Percentiles rank a stretch among this genome's conserved stretches.
Conservation (phyloP, 2,797 vertebrate species). For the Tenualosa ilisha region DNA sequence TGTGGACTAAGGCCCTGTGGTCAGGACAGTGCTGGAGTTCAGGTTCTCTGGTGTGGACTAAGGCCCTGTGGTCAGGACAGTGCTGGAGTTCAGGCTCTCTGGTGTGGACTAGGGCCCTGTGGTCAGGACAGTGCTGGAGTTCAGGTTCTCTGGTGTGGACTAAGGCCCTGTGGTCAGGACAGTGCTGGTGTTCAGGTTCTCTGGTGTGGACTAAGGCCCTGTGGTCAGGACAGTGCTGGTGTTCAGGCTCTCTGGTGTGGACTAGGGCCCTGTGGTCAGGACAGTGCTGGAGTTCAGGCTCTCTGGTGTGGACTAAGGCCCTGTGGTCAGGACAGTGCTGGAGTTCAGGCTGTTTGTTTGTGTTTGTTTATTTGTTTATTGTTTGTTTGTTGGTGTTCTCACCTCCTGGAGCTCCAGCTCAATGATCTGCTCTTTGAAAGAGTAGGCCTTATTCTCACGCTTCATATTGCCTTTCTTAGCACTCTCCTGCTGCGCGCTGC, state of each 20-base stretch:
- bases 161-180: neutral
- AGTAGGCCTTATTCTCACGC: constrained; percentile 97
- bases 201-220: neutral
- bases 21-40: neutral
- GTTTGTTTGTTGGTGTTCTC: constrained; percentile 32
- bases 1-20: neutral
- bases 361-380: neutral
- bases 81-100: neutral
- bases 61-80: neutral
- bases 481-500: constrained; percentile 91
- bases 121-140: neutral
- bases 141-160: neutral
- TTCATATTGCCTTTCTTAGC: constrained; percentile 95
- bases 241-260: neutral
- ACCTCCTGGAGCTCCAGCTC: constrained; percentile 98
- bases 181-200: neutral
- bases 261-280: neutral
- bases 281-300: neutral
- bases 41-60: neutral
- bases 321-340: neutral
- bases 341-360: neutral
- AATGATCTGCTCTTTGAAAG: constrained; percentile 98
- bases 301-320: neutral
- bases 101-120: neutral
- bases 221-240: neutral